phyloP scores from a whole-genome alignment of 2,888 invertebrate species.

The Phengaris alcon region DNA sequence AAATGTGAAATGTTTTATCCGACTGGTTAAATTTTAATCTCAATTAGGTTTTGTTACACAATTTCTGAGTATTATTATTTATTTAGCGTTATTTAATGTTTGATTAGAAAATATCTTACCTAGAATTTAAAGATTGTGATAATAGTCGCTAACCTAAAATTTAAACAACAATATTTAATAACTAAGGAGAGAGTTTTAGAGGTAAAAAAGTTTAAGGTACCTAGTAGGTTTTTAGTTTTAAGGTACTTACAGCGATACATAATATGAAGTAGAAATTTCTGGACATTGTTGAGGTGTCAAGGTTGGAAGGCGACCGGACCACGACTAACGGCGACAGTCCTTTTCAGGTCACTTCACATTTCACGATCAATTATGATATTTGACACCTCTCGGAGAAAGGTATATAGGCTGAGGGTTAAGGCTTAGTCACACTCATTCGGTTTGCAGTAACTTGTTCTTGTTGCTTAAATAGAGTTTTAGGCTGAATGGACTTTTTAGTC shows the following conservation, averaged over 20 bases:
- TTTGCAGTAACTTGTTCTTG: background rate
- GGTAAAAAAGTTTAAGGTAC: no score
- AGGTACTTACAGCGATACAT: conserved; percentile 34
- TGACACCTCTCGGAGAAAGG: conserved; percentile 51
- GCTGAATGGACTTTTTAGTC: no score
- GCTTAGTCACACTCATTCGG: background rate
- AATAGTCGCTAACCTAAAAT: background rate
- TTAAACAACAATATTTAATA: background rate
- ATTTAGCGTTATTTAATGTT: background rate
- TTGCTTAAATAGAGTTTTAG: background rate
- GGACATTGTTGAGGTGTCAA: conserved; percentile 34
- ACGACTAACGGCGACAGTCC: conserved; percentile 54
- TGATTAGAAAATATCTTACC: background rate
- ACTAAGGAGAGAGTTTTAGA: background rate
- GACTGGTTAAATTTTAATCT: background rate
- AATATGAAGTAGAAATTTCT: conserved; percentile 20
- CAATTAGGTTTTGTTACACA: background rate
- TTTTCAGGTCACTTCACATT: conserved; percentile 54
- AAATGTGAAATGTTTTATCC: no score
- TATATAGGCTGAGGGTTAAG: background rate
- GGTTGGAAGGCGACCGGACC: conserved; percentile 31
- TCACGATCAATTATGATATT: conserved; percentile 61
- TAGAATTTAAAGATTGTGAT: background rate
- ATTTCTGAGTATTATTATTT: background rate
- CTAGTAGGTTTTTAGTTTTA: no score